phyloP scores from a whole-genome alignment of 2,888 invertebrate species.

The Hoplodrina ambigua region DNA sequence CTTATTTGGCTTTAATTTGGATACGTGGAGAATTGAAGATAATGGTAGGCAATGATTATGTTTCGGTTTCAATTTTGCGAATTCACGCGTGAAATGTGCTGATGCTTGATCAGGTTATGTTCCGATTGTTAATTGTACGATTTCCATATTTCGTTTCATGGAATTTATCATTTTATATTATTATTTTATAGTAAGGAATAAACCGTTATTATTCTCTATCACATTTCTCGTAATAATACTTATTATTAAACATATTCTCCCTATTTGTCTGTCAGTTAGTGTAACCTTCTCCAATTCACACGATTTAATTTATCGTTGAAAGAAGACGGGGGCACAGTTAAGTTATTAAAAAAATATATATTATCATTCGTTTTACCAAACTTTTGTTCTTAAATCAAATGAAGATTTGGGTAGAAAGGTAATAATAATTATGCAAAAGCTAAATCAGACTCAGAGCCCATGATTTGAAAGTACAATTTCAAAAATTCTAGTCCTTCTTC shows the following conservation, averaged over 20 bases:
- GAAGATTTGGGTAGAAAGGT: not conserved
- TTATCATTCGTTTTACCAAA: not conserved
- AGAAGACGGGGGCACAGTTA: not conserved
- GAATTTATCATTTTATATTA: not conserved
- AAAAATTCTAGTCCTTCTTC: not conserved
- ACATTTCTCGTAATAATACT: not conserved
- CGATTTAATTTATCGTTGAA: not conserved
- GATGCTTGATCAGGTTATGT: conserved; percentile 10
- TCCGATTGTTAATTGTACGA: not conserved
- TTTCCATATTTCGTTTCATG: not conserved
- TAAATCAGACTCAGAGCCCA: not conserved
- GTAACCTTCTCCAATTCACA: not conserved
- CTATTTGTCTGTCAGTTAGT: not conserved
- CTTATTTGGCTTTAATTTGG: conserved; percentile 55
- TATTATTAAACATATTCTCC: too few relatives aligned
- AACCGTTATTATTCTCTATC: not conserved
- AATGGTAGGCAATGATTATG: conserved; percentile 17
- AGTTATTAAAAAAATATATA: too few relatives aligned
- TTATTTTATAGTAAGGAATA: not conserved
- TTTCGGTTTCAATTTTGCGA: conserved; percentile 40
- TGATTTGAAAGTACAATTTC: conserved; percentile 14
- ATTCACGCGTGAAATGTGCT: conserved; percentile 17
- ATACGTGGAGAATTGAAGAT: conserved; percentile 2
- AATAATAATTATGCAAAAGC: conserved; percentile 1
- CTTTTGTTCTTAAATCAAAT: not conserved